phyloP scores from a whole-genome alignment of 2,797 vertebrate species.

The Ataeniobius toweri region DNA sequence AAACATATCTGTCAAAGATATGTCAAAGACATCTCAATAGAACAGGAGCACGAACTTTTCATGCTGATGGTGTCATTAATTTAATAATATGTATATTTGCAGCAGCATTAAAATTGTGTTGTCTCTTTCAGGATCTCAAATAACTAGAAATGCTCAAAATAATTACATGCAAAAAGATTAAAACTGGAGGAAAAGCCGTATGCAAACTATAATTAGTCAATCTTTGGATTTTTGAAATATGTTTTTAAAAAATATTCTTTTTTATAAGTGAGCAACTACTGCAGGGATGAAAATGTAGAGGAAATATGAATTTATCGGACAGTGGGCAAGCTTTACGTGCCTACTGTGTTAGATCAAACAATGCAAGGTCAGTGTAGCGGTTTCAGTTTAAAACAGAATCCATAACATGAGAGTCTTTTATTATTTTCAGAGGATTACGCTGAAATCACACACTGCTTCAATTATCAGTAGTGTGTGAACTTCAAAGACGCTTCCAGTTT shows the following conservation, averaged over 20 bases:
- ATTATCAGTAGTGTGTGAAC: conserved; percentile 76
- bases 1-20: not conserved
- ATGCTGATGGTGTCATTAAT: not conserved
- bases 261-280: conserved; percentile 2
- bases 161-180: conserved; percentile 1
- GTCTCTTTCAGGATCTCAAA: too few species aligned
- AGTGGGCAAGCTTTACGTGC: conserved; percentile 3
- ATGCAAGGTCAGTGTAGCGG: conserved; percentile 40
- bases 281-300: conserved; percentile 11
- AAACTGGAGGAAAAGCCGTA: not conserved
- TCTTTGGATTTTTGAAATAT: not conserved
- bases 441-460: conserved; percentile 55
- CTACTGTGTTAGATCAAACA: conserved; percentile 48
- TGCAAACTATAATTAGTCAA: conserved; percentile 2
- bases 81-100: too few species aligned
- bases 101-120: not conserved
- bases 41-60: not conserved
- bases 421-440: conserved; percentile 69
- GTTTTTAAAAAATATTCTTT: not conserved
- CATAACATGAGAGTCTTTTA: conserved; percentile 57
- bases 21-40: not conserved
- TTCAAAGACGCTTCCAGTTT: conserved; percentile 72
- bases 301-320: conserved; percentile 14
- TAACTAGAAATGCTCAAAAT: not conserved
- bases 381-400: conserved; percentile 59